These are phyloP conservation scores for Taxidea taxus DNA, from an alignment of 2,113 vertebrate genomes.

Conservation along the genomic window DNA sequence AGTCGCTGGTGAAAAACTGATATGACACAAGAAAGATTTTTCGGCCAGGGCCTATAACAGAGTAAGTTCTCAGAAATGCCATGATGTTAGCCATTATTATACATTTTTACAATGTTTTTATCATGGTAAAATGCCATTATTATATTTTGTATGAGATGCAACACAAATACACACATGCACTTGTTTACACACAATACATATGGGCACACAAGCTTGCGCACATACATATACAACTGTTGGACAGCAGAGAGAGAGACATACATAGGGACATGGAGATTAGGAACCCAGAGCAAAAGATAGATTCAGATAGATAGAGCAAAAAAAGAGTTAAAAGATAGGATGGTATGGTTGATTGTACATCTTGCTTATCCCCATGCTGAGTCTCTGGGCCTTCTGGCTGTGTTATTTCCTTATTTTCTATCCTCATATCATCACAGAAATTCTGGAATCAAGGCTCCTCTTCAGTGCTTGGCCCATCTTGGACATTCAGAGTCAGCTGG, in stretches of 20 bases:
- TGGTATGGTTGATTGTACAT: accelerated
- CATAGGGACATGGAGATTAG: neutral
- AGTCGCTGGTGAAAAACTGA: neutral
- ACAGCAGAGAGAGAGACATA: neutral
- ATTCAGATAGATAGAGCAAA: neutral
- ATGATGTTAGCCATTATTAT: neutral
- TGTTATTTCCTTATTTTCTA: neutral
- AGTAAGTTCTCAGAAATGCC: conserved; percentile 3
- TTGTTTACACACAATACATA: neutral
- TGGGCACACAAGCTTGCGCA: accelerated
- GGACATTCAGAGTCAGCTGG: neutral
- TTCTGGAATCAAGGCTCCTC: neutral
- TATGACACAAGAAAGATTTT: neutral
- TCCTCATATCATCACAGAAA: neutral
- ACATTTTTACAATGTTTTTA: neutral
- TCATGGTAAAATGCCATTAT: neutral
- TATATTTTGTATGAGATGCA: neutral
- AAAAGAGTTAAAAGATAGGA: neutral
- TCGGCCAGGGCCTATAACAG: neutral
- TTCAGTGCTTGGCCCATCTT: neutral
- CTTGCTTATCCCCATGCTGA: neutral
- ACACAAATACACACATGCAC: neutral
- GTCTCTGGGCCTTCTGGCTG: neutral
- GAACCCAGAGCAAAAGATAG: neutral
- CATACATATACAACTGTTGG: neutral